Percentiles rank a stretch among this genome's conserved stretches.
These are phyloP conservation scores for Calcarius lapponicus DNA, from an alignment of 2,797 vertebrate genomes.

Conservation along the genomic window DNA sequence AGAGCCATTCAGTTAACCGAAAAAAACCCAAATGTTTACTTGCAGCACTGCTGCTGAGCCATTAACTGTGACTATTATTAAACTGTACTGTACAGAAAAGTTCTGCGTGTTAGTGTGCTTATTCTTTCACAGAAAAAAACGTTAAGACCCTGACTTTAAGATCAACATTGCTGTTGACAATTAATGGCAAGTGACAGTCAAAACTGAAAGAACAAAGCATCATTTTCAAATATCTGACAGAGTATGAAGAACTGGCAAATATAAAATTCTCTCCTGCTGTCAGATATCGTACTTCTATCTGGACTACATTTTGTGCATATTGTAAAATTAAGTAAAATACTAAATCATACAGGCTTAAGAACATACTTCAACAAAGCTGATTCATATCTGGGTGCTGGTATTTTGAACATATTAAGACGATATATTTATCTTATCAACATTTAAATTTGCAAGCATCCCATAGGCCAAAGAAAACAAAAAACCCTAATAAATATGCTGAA, in stretches of 20 bases:
- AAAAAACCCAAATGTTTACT: conserved; percentile 23
- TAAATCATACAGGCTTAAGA: neutral
- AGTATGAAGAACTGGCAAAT: conserved; percentile 13
- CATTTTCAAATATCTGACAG: neutral
- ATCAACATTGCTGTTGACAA: neutral
- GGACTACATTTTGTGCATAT: neutral
- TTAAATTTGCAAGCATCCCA: conserved; percentile 2
- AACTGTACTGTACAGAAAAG: neutral
- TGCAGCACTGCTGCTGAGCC: neutral
- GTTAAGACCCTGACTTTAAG: neutral
- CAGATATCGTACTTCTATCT: conserved; percentile 1
- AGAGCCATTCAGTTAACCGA: neutral
- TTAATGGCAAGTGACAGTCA: conserved; percentile 24
- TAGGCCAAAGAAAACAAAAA: conserved; percentile 43
- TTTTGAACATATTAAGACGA: neutral
- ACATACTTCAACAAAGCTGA: neutral
- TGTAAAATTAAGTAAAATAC: conserved; percentile 14
- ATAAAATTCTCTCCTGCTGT: conserved; percentile 22
- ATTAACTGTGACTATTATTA: neutral
- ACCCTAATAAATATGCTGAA: conserved; percentile 53
- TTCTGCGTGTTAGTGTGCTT: neutral
- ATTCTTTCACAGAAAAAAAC: neutral
- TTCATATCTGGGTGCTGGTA: neutral
- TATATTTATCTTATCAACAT: neutral
- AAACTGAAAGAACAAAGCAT: conserved; percentile 20